Conservation (phyloP, 2,888 invertebrate species). For the Rhagium mordax region DNA sequence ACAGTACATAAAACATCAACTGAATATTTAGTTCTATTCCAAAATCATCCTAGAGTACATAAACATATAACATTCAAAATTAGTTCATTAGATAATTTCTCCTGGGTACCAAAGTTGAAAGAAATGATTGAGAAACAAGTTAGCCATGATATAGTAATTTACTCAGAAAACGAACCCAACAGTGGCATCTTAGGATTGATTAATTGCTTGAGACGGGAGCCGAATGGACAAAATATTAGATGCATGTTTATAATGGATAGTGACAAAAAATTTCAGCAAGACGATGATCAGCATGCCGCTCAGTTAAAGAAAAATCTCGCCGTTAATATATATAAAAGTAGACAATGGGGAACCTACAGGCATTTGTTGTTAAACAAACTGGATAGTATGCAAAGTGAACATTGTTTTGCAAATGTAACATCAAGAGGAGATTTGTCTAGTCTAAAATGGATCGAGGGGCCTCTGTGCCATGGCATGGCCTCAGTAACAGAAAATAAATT, state of each 20-base stretch:
- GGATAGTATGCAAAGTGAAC: slow-evolving; percentile 71
- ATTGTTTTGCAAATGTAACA: slow-evolving; percentile 84
- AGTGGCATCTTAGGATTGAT: slow-evolving; percentile 87
- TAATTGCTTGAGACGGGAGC: slow-evolving; percentile 79
- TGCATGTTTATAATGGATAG: slow-evolving; percentile 73
- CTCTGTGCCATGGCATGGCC: slow-evolving; percentile 59
- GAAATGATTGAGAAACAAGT: slow-evolving; percentile 65
- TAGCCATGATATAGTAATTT: slow-evolving; percentile 74
- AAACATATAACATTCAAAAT: slow-evolving; percentile 58
- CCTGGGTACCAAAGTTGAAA: slow-evolving; percentile 73
- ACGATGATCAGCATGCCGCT: slow-evolving; percentile 73
- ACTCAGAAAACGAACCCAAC: slow-evolving; percentile 76
- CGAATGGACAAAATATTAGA: slow-evolving; percentile 68
- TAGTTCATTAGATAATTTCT: slow-evolving; percentile 26
- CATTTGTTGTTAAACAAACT: slow-evolving; percentile 79
- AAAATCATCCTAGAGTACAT: background rate
- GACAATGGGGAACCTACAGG: slow-evolving; percentile 79
- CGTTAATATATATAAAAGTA: slow-evolving; percentile 82
- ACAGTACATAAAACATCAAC: slow-evolving; percentile 41
- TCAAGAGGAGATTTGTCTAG: slow-evolving; percentile 91
- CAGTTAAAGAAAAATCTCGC: slow-evolving; percentile 83
- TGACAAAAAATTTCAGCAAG: slow-evolving; percentile 78
- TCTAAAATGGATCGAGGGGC: slow-evolving; percentile 86
- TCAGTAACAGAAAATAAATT: slow-evolving; percentile 48
- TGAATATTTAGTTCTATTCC: slow-evolving; percentile 44